These are phyloP conservation scores for Mastomys natalensis DNA, from an alignment of 2,113 vertebrate genomes.

Conservation along the genomic window DNA sequence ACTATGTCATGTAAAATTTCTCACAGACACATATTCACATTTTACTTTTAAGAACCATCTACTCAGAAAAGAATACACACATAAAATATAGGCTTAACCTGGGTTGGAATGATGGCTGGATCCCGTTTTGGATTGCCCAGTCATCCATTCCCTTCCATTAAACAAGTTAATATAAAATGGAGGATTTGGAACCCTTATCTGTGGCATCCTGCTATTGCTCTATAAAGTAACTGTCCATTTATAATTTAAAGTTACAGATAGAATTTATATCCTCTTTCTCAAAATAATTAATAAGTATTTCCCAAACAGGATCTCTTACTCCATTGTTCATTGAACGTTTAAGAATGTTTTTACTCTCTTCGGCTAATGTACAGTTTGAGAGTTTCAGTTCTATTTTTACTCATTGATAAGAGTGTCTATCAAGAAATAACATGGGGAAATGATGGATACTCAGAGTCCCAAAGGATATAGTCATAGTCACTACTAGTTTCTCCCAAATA, in stretches of 20 bases:
- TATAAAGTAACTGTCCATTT: constrained; percentile 26
- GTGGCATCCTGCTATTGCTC: background rate
- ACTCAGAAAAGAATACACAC: background rate
- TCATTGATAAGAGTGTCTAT: background rate
- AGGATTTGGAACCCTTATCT: constrained; percentile 14
- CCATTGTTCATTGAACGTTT: constrained; percentile 11
- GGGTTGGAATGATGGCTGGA: background rate
- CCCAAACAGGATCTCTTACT: background rate
- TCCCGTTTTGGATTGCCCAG: background rate
- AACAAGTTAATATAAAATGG: constrained; percentile 34
- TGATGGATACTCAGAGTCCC: background rate
- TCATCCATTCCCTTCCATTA: constrained; percentile 31
- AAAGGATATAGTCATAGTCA: background rate
- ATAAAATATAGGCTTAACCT: constrained; percentile 6
- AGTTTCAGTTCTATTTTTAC: background rate
- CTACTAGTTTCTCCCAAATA: constrained; percentile 10
- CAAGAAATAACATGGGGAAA: background rate
- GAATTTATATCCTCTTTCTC: background rate
- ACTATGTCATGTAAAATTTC: background rate
- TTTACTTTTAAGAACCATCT: background rate
- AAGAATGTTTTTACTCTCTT: constrained; percentile 5
- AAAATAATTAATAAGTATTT: constrained; percentile 55
- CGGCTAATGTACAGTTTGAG: background rate
- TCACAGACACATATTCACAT: background rate
- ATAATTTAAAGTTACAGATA: constrained; percentile 10